Evolutionary conservation across 2,113 vertebrate species (phyloP), one percentile per base, ranked within the genome.

Genomic region (Alethe castanea): DNA sequence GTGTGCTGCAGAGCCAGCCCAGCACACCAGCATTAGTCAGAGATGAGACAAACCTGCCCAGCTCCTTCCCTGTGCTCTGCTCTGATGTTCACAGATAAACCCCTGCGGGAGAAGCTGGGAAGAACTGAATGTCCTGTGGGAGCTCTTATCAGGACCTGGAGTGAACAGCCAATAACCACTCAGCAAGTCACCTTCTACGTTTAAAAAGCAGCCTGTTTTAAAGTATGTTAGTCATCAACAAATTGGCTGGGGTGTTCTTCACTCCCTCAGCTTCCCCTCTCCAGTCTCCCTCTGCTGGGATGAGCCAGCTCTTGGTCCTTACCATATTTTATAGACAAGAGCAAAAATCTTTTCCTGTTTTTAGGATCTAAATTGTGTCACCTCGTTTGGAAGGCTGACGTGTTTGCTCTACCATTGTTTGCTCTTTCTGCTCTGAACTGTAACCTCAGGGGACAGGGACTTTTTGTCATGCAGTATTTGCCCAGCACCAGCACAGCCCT

Each of bases 41-140:
- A 92, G 96, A 97, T 96, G 93, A 79, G 91, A 92, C 85, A 94
- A 97, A 96, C 94, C 96, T 96, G 92, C 85, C 84, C 38, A 8
- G 88, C 96, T 94, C 96, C 94, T 95, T 95, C 80, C 87, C 91
- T 92, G 28, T 77, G 94, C 95, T 93, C 94, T 94, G 92, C 50
- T 29, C 92, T 78, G 93, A 96, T 95, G 88, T 36, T 78, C 90
- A 70, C 81, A 93, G 94, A 97, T 97, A 96, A 97, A 93, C 57
- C 38, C n/a, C 7, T 61, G 59, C 4, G 0, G 86, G 87, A 95
- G 92, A 95, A 92, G 88, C 86, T 96, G 95, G 80, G 91, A 93
- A 95, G 95, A 80, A 97, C 94, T 94, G 77, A 81, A 92, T 54
- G 96, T 97, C 94, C 95, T 88, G 70, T 90, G 95, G 95, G 93